Evolutionary conservation across 1,140 invertebrate species (phyloP).

Genomic region (Atta texana): DNA sequence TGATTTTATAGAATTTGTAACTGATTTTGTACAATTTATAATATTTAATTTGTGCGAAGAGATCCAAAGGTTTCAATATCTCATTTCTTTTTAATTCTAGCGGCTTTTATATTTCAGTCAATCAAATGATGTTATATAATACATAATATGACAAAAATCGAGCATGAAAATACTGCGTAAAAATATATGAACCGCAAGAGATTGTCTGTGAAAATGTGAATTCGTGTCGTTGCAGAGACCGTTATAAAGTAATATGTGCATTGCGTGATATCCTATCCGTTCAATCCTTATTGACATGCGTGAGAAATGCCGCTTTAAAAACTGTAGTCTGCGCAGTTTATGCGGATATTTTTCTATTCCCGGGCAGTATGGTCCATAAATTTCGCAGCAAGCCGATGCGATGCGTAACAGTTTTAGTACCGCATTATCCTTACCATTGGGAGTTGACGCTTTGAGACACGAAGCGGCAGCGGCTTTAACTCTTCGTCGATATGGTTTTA

Average conservation of each 20-base stretch:
- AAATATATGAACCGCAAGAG: neutral
- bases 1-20: too few relatives aligned
- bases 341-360: conserved; percentile 48
- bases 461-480: conserved; percentile 1
- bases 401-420: conserved; percentile 67
- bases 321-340: conserved; percentile 32
- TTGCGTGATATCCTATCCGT: conserved; percentile 9
- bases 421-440: conserved; percentile 54
- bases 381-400: conserved; percentile 62
- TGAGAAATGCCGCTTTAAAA: conserved; percentile 67
- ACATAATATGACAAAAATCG: neutral
- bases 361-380: conserved; percentile 63
- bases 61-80: too few relatives aligned
- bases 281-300: conserved; percentile 70
- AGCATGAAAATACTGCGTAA: neutral
- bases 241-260: neutral
- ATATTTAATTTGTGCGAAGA: too few relatives aligned
- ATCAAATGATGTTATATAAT: too few relatives aligned
- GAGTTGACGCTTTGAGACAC: conserved; percentile 6
- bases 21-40: too few relatives aligned
- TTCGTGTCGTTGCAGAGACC: neutral
- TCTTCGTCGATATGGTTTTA: conserved; percentile 27
- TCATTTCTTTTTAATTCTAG: too few relatives aligned
- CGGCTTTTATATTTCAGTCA: too few relatives aligned
- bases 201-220: neutral